Conservation (phyloP, 2,113 vertebrate genomes). For the Symphodus melops region DNA sequence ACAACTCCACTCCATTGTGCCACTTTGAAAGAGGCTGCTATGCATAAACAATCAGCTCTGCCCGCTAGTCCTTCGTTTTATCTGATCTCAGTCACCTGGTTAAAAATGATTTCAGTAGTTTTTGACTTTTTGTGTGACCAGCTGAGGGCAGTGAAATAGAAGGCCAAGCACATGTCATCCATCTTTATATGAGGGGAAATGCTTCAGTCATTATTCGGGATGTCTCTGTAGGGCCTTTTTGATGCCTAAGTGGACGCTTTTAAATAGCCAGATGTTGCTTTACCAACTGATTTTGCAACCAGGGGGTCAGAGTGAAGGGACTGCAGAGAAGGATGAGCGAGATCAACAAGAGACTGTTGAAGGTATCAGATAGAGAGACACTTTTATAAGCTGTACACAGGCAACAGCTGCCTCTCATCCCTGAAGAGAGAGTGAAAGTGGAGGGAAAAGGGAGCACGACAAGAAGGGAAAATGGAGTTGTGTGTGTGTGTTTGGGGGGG, state of each 20-base stretch:
- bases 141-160: slow-evolving; percentile 16
- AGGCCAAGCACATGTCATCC: slow-evolving; percentile 27
- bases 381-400: slow-evolving; percentile 14
- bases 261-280: slow-evolving; percentile 59
- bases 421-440: slow-evolving; percentile 31
- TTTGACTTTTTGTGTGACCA: slow-evolving; percentile 29
- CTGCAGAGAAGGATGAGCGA: neutral
- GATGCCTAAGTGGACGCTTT: slow-evolving; percentile 33
- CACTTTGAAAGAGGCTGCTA: slow-evolving; percentile 49
- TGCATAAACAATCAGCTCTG: slow-evolving; percentile 58
- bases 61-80: slow-evolving; percentile 37
- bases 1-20: slow-evolving; percentile 55
- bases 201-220: slow-evolving; percentile 37
- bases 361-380: slow-evolving; percentile 25
- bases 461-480: slow-evolving; percentile 8
- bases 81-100: slow-evolving; percentile 54
- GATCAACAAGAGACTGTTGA: slow-evolving; percentile 16
- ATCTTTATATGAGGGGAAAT: slow-evolving; percentile 14
- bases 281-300: slow-evolving; percentile 14
- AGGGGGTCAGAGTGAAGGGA: slow-evolving; percentile 6
- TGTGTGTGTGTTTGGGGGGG: slow-evolving; percentile 12
- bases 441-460: slow-evolving; percentile 2
- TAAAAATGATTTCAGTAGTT: slow-evolving; percentile 4
- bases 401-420: slow-evolving; percentile 33
- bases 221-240: slow-evolving; percentile 30